Conservation (phyloP, 2,797 vertebrate genomes). For the Threskiornis aethiopicus region DNA sequence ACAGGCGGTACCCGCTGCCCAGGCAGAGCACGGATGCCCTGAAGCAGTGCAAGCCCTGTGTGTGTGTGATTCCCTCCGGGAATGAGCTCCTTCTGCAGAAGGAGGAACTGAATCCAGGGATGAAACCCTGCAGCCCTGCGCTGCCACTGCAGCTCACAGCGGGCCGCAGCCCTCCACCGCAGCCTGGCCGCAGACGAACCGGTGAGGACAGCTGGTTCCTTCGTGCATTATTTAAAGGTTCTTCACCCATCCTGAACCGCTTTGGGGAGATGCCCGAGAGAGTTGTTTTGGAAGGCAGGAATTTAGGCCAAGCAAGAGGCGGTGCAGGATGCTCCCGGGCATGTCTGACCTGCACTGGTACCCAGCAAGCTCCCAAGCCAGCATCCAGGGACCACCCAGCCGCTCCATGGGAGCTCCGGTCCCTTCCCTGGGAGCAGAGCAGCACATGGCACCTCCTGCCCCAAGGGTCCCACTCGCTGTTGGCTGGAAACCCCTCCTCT, state of each 20-base stretch:
- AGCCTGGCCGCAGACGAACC: neutral
- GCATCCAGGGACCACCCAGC: neutral
- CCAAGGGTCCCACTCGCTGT: accelerated
- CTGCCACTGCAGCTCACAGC: neutral
- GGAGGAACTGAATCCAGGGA: neutral
- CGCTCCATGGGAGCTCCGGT: accelerated
- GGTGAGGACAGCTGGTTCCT: neutral
- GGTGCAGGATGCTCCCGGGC: neutral
- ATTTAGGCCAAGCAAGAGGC: neutral
- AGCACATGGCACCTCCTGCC: neutral
- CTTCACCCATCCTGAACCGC: neutral
- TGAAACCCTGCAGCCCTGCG: neutral
- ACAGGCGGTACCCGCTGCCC: accelerated
- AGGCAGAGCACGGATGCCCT: neutral
- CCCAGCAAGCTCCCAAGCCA: neutral
- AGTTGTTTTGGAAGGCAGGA: neutral
- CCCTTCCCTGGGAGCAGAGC: neutral
- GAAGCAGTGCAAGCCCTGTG: neutral
- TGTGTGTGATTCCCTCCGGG: neutral
- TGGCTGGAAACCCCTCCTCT: neutral
- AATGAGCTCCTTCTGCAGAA: neutral
- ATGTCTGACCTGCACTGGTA: neutral
- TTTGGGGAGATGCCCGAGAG: neutral
- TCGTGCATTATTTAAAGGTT: neutral
- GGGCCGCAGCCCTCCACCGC: neutral